Evolutionary conservation across 2,888 invertebrate species (phyloP).

Genomic region (Axea sp.): DNA sequence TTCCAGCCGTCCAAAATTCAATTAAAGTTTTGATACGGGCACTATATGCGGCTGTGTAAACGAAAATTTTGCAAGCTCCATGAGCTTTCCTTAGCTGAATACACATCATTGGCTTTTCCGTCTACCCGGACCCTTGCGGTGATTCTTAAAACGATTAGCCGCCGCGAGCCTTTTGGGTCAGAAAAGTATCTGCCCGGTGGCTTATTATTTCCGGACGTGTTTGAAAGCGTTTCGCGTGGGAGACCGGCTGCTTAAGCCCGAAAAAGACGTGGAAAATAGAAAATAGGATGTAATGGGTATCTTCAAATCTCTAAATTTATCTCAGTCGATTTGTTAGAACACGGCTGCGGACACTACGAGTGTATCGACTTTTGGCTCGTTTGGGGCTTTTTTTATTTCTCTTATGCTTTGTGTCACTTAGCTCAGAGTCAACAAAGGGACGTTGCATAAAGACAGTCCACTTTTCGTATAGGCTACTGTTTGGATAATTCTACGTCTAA

Average conservation of each 20-base stretch:
- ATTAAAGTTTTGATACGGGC: slow-evolving; percentile 80
- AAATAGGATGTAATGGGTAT: slow-evolving; percentile 59
- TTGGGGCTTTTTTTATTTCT: slow-evolving; percentile 31
- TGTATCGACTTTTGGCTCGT: slow-evolving; percentile 55
- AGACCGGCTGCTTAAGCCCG: slow-evolving; percentile 30
- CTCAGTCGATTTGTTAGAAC: slow-evolving; percentile 72
- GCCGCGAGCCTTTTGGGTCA: slow-evolving; percentile 66
- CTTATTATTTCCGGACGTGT: slow-evolving; percentile 58
- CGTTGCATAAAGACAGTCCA: slow-evolving; percentile 10
- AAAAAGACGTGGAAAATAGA: slow-evolving; percentile 46
- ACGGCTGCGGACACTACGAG: slow-evolving; percentile 46
- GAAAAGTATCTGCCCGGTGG: slow-evolving; percentile 49
- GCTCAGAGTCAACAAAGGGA: slow-evolving; percentile 22
- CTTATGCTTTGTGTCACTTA: slow-evolving; percentile 35
- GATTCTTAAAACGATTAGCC: slow-evolving; percentile 69
- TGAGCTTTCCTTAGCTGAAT: slow-evolving; percentile 74
- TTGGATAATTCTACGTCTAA: slow-evolving; percentile 25
- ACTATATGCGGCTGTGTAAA: slow-evolving; percentile 77
- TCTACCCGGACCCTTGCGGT: slow-evolving; percentile 54
- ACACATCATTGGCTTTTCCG: slow-evolving; percentile 51
- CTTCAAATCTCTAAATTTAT: slow-evolving; percentile 75
- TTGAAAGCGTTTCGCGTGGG: slow-evolving; percentile 49
- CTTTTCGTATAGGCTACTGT: slow-evolving; percentile 19
- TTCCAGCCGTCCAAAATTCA: slow-evolving; percentile 76
- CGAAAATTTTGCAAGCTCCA: slow-evolving; percentile 79